A percentile compares a stretch with the other conserved stretches of the same genome.
Conservation (phyloP, 2,113 vertebrate species). For the Diphyllodes magnificus region DNA sequence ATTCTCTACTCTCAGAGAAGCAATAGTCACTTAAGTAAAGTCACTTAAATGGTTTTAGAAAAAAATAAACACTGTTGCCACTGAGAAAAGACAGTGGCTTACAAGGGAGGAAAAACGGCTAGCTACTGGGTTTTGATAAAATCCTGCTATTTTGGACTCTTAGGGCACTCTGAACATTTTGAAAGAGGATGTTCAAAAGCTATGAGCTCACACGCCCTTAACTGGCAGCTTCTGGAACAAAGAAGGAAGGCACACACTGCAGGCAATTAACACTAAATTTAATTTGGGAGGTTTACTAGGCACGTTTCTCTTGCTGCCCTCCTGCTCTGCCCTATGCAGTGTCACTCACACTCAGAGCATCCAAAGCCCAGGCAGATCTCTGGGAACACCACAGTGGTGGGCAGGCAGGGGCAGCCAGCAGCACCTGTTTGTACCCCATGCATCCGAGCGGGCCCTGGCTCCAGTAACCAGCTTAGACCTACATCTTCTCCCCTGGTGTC, state of each 20-base stretch:
- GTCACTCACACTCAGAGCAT: not conserved
- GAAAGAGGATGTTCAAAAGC: not conserved
- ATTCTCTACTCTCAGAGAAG: not conserved
- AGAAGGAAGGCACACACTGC: not conserved
- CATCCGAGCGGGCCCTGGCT: accelerated
- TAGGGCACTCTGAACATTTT: not conserved
- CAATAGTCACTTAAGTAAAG: not conserved
- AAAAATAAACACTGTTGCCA: not conserved
- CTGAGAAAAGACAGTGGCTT: not conserved
- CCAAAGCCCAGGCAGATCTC: not conserved
- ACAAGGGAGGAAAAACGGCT: not conserved
- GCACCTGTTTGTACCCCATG: accelerated
- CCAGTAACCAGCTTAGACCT: not conserved
- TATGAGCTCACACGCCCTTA: accelerated
- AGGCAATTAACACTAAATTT: not conserved
- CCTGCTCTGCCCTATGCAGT: not conserved
- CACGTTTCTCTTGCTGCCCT: not conserved
- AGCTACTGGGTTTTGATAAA: not conserved
- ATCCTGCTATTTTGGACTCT: not conserved
- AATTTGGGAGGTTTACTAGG: not conserved
- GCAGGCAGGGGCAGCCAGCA: not conserved
- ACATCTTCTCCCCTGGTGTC: accelerated
- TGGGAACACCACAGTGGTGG: not conserved
- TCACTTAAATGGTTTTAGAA: not conserved
- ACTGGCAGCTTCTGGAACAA: not conserved